phyloP scores from a whole-genome alignment of 1,140 invertebrate genomes.

The Megathymus violae region DNA sequence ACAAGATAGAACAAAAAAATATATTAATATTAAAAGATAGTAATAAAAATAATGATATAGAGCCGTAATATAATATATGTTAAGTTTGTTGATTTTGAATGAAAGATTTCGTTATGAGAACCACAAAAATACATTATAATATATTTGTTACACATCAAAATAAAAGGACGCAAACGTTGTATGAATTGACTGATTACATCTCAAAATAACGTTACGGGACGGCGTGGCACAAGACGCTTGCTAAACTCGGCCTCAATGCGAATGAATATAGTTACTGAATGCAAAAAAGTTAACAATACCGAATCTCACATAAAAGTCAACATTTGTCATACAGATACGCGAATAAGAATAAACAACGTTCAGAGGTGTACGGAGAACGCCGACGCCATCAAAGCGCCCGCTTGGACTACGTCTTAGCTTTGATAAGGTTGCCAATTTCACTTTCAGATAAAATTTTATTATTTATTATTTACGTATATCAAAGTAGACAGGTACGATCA shows the following conservation, averaged over 20 bases:
- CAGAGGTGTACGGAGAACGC: constrained; percentile 45
- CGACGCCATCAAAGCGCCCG: constrained; percentile 53
- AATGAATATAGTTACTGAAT: constrained; percentile 36
- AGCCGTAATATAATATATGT: too few species aligned
- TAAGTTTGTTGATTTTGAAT: too few species aligned
- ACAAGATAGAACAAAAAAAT: too few species aligned
- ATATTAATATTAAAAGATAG: too few species aligned
- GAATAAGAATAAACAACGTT: constrained; percentile 25
- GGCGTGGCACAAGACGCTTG: neutral
- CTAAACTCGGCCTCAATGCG: constrained; percentile 33
- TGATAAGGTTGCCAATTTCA: constrained; percentile 18
- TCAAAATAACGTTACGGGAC: neutral
- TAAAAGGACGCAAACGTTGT: neutral
- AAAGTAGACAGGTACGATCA: neutral
- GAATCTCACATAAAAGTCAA: constrained; percentile 49
- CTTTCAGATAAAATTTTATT: constrained; percentile 18
- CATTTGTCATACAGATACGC: constrained; percentile 46
- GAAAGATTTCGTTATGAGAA: too few species aligned
- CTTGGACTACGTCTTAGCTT: constrained; percentile 34
- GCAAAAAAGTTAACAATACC: constrained; percentile 41
- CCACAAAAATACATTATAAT: too few species aligned
- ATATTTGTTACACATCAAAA: neutral
- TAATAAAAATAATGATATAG: too few species aligned
- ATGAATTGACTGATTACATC: constrained; percentile 4
- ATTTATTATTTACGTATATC: constrained; percentile 5